Conservation (phyloP, 1,140 invertebrate species). For the Heliothis subflexa region DNA sequence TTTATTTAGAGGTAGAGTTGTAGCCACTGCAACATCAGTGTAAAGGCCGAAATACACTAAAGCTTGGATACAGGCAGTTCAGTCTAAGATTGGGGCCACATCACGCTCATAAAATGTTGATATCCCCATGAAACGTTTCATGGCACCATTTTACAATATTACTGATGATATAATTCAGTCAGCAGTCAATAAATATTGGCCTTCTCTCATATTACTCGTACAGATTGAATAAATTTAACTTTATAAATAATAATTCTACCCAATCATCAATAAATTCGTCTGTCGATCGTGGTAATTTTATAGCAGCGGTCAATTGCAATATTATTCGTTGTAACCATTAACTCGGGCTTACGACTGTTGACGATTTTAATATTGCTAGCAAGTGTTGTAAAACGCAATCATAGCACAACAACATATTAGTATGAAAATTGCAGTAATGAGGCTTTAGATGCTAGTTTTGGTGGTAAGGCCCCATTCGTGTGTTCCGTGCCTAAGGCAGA, state of each 20-base stretch:
- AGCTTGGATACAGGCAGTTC: not conserved
- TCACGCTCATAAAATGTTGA: too few species aligned
- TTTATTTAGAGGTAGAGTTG: slow-evolving; percentile 48
- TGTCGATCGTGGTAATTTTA: slow-evolving; percentile 33
- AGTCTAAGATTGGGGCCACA: not conserved
- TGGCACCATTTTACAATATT: too few species aligned
- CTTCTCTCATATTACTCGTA: not conserved
- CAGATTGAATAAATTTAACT: not conserved
- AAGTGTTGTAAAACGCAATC: slow-evolving; percentile 5
- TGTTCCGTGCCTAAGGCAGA: slow-evolving; percentile 23
- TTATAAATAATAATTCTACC: slow-evolving; percentile 18
- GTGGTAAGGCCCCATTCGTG: slow-evolving; percentile 14
- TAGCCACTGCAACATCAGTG: slow-evolving; percentile 13
- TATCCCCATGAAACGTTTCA: not conserved
- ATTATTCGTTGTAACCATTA: slow-evolving; percentile 19
- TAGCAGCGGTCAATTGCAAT: slow-evolving; percentile 8
- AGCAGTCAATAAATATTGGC: not conserved
- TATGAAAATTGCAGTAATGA: slow-evolving; percentile 24
- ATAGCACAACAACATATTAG: not conserved
- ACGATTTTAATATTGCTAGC: slow-evolving; percentile 6
- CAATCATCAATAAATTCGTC: slow-evolving; percentile 17
- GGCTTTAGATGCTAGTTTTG: slow-evolving; percentile 5
- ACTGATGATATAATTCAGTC: too few species aligned
- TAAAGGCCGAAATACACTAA: slow-evolving; percentile 28
- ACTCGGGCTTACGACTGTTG: not conserved